These are phyloP conservation scores for Zaprionus gabonicus DNA, from an alignment of 1,140 invertebrate genomes.

Conservation along the genomic window DNA sequence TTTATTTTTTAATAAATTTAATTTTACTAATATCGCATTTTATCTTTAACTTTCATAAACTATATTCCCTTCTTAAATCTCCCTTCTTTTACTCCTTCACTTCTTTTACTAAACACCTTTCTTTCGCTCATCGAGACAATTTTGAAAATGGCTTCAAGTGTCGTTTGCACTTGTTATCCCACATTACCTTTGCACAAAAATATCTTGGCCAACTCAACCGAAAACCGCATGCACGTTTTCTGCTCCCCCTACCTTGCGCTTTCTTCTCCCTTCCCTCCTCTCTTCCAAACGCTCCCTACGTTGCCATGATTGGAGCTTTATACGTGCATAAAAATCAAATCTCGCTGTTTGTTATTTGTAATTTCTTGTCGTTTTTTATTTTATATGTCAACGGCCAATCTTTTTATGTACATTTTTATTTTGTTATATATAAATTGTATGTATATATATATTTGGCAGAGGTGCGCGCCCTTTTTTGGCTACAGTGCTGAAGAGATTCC, in stretches of 20 bases:
- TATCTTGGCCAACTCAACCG: constrained; percentile 46
- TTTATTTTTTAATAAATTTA: too few species aligned
- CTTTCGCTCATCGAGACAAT: constrained; percentile 1
- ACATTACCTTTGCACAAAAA: constrained; percentile 51
- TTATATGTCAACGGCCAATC: constrained; percentile 65
- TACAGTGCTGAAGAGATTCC: constrained; percentile 22
- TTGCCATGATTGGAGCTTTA: constrained; percentile 40
- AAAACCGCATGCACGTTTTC: constrained; percentile 65
- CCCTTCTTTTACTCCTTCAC: background rate
- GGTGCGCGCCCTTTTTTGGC: constrained; percentile 58
- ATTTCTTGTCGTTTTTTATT: constrained; percentile 58
- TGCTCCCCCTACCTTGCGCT: constrained; percentile 14
- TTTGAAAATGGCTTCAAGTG: constrained; percentile 28
- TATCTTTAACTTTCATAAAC: too few species aligned
- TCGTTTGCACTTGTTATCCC: constrained; percentile 36
- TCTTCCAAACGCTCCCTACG: too few species aligned
- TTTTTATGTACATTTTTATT: constrained; percentile 22
- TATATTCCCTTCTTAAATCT: too few species aligned
- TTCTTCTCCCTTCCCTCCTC: background rate
- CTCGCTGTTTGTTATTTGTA: constrained; percentile 71
- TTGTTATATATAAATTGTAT: constrained; percentile 23
- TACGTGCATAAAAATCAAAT: constrained; percentile 80
- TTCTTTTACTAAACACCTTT: background rate
- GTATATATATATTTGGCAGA: constrained; percentile 45
- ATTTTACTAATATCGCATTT: too few species aligned